phyloP scores from a whole-genome alignment of 2,797 vertebrate species.

The Natrix natrix region DNA sequence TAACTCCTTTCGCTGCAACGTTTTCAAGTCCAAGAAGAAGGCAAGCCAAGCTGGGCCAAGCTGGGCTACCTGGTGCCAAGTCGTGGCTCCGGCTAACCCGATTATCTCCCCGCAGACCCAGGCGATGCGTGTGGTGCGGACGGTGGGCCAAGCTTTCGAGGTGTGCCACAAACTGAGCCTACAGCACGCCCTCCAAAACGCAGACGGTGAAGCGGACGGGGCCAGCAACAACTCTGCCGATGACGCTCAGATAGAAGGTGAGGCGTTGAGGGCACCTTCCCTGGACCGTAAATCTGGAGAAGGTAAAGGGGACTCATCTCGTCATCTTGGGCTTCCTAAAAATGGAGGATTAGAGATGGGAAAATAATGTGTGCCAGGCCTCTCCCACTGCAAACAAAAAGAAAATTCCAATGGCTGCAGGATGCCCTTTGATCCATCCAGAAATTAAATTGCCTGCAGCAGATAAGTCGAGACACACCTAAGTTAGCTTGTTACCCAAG shows the following conservation, averaged over 20 bases:
- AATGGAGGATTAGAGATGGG: background rate
- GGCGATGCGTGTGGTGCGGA: constrained; percentile 84
- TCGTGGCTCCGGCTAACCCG: rapidly evolving
- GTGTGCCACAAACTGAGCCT: constrained; percentile 87
- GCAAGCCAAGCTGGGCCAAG: constrained; percentile 41
- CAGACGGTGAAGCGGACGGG: constrained; percentile 72
- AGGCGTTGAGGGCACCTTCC: background rate
- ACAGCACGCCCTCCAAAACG: constrained; percentile 78
- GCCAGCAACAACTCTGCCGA: constrained; percentile 78
- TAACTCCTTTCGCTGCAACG: constrained; percentile 85
- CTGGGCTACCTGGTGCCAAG: too few relatives aligned
- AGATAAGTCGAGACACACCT: background rate
- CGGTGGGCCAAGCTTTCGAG: constrained; percentile 86
- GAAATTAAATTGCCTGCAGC: background rate
- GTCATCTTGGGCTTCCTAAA: background rate
- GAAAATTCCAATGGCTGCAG: background rate
- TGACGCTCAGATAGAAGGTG: constrained; percentile 74
- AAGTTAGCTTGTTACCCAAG: background rate
- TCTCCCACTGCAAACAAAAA: background rate
- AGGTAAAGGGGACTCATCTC: background rate
- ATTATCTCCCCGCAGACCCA: constrained; percentile 69
- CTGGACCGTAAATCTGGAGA: background rate
- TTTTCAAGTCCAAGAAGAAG: constrained; percentile 92
- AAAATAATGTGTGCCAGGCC: background rate
- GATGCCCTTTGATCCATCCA: background rate